Evolutionary conservation across 2,888 invertebrate species (phyloP).

Genomic region (Eristalinus aeneus): DNA sequence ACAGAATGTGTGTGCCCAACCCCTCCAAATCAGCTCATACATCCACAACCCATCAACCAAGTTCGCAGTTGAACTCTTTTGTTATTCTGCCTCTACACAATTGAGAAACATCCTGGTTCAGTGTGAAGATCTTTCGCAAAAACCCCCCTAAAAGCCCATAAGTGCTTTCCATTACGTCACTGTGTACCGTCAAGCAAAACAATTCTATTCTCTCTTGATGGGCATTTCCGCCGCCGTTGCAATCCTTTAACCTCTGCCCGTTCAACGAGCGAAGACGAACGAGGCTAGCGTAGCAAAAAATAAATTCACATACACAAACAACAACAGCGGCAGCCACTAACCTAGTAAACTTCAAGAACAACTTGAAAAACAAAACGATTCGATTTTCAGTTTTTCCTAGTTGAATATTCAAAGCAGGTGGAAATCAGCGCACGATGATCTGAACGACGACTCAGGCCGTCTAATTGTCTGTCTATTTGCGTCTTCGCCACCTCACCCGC

Average conservation of each 20-base stretch:
- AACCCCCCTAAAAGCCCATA: conserved; percentile 43
- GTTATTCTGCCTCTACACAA: not conserved
- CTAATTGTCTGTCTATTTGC: conserved; percentile 69
- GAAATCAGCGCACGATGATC: conserved; percentile 70
- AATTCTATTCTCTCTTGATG: conserved; percentile 47
- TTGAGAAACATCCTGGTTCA: not conserved
- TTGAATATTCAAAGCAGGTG: conserved; percentile 71
- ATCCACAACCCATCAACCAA: not conserved
- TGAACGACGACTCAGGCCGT: conserved; percentile 67
- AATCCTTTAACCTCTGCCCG: conserved; percentile 59
- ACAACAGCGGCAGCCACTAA: conserved; percentile 47
- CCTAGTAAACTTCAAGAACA: conserved; percentile 70
- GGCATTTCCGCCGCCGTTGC: conserved; percentile 56
- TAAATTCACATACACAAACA: not conserved
- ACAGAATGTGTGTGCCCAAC: too few relatives aligned
- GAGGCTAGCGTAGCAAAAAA: not conserved
- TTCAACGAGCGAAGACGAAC: conserved; percentile 45
- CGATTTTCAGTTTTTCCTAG: conserved; percentile 66
- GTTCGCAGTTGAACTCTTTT: conserved; percentile 45
- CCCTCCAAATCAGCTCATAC: too few relatives aligned
- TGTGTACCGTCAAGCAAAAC: conserved; percentile 1
- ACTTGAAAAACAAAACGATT: conserved; percentile 46
- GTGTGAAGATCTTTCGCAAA: conserved; percentile 2
- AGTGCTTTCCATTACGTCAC: conserved; percentile 49
- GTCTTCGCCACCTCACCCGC: not conserved